These are phyloP conservation scores for Colossoma macropomum DNA, from an alignment of 2,113 vertebrate genomes.

Conservation along the genomic window DNA sequence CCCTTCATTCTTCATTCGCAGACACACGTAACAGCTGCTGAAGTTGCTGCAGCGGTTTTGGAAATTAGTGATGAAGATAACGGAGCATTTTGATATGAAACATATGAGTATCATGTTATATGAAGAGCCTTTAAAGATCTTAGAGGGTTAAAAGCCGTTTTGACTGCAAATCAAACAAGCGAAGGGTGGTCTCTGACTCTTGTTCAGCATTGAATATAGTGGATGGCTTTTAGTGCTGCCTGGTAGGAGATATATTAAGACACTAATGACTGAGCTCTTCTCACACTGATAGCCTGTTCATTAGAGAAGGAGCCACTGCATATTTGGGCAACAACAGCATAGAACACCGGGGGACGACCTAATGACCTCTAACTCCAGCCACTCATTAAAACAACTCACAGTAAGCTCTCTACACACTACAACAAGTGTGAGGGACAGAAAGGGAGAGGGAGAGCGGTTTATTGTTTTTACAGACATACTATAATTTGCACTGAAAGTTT, in stretches of 20 bases:
- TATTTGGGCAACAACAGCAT: constrained; percentile 1
- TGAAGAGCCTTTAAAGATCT: too few relatives aligned
- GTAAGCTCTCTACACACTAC: constrained; percentile 46
- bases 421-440: constrained; percentile 46
- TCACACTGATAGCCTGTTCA: not conserved
- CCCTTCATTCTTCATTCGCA: too few relatives aligned
- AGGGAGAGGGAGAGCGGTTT: constrained; percentile 42
- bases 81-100: too few relatives aligned
- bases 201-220: too few relatives aligned
- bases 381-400: constrained; percentile 28
- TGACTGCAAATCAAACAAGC: too few relatives aligned
- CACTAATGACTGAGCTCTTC: not conserved
- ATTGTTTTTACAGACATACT: not conserved
- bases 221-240: not conserved
- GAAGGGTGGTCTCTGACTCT: too few relatives aligned
- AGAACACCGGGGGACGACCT: not conserved
- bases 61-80: too few relatives aligned
- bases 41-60: too few relatives aligned
- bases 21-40: too few relatives aligned
- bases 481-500: not conserved
- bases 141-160: too few relatives aligned
- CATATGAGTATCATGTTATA: too few relatives aligned
- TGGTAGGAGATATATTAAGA: not conserved
- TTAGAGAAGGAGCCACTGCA: not conserved
- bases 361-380: constrained; percentile 38